These are phyloP conservation scores for Zootoca vivipara DNA, from an alignment of 2,113 vertebrate species.

Conservation along the genomic window DNA sequence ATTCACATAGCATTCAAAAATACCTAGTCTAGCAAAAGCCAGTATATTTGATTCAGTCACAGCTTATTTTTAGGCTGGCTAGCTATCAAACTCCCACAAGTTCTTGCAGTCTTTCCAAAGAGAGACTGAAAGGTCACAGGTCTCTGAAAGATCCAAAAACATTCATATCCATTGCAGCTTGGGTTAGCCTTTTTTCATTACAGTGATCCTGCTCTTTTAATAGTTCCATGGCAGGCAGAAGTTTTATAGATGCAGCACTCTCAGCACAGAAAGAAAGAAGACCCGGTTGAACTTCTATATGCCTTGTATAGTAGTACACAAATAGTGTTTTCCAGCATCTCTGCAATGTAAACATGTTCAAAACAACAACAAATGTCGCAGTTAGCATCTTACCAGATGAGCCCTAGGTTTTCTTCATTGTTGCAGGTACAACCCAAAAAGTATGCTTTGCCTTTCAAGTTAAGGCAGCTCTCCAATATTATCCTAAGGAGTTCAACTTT, in stretches of 20 bases:
- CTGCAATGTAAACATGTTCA: background rate
- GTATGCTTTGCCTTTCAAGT: background rate
- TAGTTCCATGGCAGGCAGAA: background rate
- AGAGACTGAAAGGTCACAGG: background rate
- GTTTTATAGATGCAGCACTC: background rate
- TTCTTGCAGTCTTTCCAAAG: background rate
- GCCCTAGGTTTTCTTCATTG: background rate
- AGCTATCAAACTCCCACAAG: background rate
- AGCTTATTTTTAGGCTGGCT: constrained; percentile 13
- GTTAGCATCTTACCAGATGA: background rate
- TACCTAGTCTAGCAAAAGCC: background rate
- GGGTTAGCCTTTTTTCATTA: background rate
- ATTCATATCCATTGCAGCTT: background rate
- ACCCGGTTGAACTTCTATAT: background rate
- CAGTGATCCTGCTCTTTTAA: background rate
- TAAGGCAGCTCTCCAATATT: background rate
- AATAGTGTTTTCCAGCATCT: background rate
- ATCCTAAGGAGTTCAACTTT: background rate
- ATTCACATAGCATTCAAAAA: background rate
- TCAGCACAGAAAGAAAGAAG: background rate
- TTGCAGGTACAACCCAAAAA: background rate
- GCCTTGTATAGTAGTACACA: background rate
- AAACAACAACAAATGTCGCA: background rate
- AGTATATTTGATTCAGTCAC: background rate
- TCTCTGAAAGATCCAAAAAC: background rate